phyloP scores from a whole-genome alignment of 2,113 vertebrate genomes.

The Caloenas nicobarica region DNA sequence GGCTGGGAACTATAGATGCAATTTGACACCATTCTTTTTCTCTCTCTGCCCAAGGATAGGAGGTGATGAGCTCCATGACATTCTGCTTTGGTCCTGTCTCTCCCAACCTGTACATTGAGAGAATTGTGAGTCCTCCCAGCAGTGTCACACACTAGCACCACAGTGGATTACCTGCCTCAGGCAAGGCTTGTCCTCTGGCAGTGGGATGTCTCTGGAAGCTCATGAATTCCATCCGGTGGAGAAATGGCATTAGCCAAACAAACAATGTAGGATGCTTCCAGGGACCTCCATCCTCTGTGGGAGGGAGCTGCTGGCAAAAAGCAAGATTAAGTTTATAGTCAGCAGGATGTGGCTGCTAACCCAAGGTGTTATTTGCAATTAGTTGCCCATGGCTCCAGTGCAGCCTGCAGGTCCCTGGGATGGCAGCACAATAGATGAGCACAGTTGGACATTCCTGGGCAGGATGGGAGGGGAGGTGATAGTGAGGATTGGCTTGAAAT shows the following conservation, averaged over 20 bases:
- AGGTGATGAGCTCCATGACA: not conserved
- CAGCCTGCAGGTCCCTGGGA: not conserved
- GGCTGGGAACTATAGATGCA: not conserved
- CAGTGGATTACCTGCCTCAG: not conserved
- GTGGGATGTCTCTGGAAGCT: not conserved
- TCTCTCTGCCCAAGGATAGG: not conserved
- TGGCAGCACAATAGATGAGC: fast-evolving
- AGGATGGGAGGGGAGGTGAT: not conserved
- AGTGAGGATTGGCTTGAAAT: not conserved
- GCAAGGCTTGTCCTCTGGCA: not conserved
- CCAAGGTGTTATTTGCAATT: not conserved
- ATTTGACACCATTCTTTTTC: not conserved
- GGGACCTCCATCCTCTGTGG: not conserved
- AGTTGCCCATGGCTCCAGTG: not conserved
- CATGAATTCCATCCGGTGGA: not conserved
- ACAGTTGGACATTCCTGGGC: not conserved
- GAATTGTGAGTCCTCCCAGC: not conserved
- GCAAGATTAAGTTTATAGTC: not conserved
- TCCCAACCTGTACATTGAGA: not conserved
- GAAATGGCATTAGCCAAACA: not conserved
- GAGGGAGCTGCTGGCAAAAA: not conserved
- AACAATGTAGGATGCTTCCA: not conserved
- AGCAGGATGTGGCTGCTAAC: not conserved
- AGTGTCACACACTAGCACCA: not conserved
- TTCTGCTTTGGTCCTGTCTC: not conserved